Conservation (phyloP, 1,140 invertebrate genomes). For the Bombus soroeensis region DNA sequence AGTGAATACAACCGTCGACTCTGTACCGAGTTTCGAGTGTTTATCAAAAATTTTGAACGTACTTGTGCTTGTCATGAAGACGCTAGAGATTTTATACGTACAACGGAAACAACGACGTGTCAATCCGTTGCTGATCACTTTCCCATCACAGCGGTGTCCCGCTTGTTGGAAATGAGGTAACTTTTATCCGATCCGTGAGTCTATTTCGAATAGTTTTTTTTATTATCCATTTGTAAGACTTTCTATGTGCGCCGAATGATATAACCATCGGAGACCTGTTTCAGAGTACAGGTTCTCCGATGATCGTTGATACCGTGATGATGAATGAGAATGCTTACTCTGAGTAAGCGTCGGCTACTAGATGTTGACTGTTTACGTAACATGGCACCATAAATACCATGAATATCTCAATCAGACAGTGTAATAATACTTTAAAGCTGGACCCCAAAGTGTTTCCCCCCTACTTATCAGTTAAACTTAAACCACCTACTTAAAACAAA, state of each 20-base stretch:
- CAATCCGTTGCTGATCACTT: neutral
- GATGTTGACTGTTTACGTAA: too few species aligned
- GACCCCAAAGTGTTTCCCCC: too few species aligned
- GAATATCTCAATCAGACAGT: neutral
- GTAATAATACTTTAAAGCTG: too few species aligned
- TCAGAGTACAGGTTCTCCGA: too few species aligned
- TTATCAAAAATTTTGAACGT: constrained; percentile 35
- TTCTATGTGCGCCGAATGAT: neutral
- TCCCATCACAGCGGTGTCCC: neutral
- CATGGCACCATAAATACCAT: too few species aligned
- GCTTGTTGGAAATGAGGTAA: constrained; percentile 41
- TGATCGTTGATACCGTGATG: neutral
- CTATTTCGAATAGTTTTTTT: neutral
- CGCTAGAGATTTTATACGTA: neutral
- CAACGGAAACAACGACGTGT: neutral
- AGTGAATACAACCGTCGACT: neutral
- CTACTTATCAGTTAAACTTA: too few species aligned
- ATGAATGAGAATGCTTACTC: neutral
- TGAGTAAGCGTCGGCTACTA: neutral
- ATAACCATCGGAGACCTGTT: neutral
- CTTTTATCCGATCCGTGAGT: constrained; percentile 1
- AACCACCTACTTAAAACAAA: too few species aligned
- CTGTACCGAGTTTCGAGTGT: constrained; percentile 16
- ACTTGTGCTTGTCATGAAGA: neutral
- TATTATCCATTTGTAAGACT: constrained; percentile 5